Conservation (phyloP, 2,113 vertebrate genomes). For the Thomomys bottae region DNA sequence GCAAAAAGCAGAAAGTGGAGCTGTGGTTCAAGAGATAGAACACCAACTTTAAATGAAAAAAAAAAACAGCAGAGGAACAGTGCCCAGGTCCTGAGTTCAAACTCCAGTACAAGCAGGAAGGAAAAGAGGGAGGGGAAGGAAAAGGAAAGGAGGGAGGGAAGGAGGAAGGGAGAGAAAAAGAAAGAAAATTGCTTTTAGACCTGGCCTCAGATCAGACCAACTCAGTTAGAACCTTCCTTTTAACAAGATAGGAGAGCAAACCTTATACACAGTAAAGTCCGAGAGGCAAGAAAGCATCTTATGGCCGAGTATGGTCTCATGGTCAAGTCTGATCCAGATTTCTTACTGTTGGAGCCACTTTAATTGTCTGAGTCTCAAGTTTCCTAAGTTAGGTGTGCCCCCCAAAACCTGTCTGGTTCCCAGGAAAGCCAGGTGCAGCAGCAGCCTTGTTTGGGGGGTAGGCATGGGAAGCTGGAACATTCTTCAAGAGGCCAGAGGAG, state of each 20-base stretch:
- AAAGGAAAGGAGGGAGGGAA: no score
- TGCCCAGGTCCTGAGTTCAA: no score
- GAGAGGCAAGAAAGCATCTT: neutral
- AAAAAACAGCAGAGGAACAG: no score
- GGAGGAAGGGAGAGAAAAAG: no score
- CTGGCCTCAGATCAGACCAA: neutral
- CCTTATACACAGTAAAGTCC: neutral
- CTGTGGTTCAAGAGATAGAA: no score
- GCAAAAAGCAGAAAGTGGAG: no score
- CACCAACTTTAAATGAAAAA: no score
- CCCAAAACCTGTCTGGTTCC: neutral
- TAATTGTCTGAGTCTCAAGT: neutral
- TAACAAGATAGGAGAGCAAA: neutral
- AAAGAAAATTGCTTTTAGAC: neutral
- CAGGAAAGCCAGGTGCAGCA: fast-evolving
- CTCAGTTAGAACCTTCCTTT: neutral
- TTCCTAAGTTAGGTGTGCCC: neutral
- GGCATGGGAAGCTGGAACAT: fast-evolving
- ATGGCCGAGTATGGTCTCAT: no score
- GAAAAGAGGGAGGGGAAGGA: no score
- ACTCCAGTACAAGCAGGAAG: no score
- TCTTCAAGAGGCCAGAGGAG: neutral
- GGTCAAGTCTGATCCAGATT: neutral
- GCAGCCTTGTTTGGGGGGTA: fast-evolving
- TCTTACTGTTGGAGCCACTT: neutral